These are phyloP conservation scores for Synergus umbraculus DNA, from an alignment of 2,888 invertebrate species.

Conservation along the genomic window DNA sequence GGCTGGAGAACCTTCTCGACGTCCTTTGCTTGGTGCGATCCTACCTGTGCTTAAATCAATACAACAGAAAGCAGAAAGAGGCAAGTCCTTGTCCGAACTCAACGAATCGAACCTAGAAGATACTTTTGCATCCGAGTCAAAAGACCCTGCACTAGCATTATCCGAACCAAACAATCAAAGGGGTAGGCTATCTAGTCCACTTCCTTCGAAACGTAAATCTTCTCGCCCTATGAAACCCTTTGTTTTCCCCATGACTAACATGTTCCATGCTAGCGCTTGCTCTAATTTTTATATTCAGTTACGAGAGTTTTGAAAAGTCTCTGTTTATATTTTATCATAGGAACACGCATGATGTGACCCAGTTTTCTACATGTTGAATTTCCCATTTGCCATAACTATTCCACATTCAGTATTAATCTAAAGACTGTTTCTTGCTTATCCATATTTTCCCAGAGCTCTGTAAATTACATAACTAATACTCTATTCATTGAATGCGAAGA, in stretches of 20 bases:
- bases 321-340: slow-evolving; percentile 16
- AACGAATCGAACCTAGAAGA: slow-evolving; percentile 59
- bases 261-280: slow-evolving; percentile 69
- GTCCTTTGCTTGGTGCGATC: slow-evolving; percentile 89
- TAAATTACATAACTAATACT: slow-evolving; percentile 10
- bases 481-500: neutral
- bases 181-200: slow-evolving; percentile 63
- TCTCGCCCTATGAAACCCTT: slow-evolving; percentile 67
- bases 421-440: slow-evolving; percentile 14
- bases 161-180: slow-evolving; percentile 74
- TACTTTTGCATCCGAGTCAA: slow-evolving; percentile 56
- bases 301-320: slow-evolving; percentile 67
- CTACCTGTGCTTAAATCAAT: slow-evolving; percentile 84
- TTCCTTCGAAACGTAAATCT: slow-evolving; percentile 58
- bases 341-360: neutral
- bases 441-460: neutral
- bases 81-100: slow-evolving; percentile 66
- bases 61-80: slow-evolving; percentile 69
- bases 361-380: slow-evolving; percentile 41
- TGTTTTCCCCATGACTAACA: slow-evolving; percentile 70
- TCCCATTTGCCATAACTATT: slow-evolving; percentile 46
- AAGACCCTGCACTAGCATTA: slow-evolving; percentile 69
- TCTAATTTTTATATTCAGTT: slow-evolving; percentile 72
- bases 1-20: slow-evolving; percentile 85
- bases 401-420: slow-evolving; percentile 52